These are phyloP conservation scores for Conchocele bisecta DNA, from an alignment of 2,888 invertebrate species.

Conservation along the genomic window DNA sequence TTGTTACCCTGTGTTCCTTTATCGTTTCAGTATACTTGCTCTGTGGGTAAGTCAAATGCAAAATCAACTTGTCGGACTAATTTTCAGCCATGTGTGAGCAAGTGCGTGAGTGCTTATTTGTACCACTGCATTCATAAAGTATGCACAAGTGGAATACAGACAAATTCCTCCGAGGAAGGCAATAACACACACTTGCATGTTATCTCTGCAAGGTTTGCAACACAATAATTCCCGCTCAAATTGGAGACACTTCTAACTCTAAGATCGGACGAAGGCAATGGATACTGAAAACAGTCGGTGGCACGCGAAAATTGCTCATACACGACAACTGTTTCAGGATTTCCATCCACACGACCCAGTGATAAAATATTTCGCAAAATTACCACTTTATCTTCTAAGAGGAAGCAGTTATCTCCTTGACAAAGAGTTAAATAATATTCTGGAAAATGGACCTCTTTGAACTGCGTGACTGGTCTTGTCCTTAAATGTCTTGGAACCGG, in stretches of 20 bases:
- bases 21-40: too few relatives aligned
- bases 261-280: slow-evolving; percentile 17
- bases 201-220: slow-evolving; percentile 8
- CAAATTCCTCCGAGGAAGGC: too few relatives aligned
- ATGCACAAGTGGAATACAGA: too few relatives aligned
- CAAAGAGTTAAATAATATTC: slow-evolving; percentile 8
- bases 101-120: too few relatives aligned
- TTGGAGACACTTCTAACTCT: slow-evolving; percentile 17
- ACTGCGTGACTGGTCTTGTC: too few relatives aligned
- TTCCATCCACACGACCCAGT: slow-evolving; percentile 7
- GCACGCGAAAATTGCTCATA: slow-evolving; percentile 10
- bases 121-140: too few relatives aligned
- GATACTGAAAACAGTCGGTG: background rate
- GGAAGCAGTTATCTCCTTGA: slow-evolving; percentile 34
- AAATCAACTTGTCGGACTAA: too few relatives aligned
- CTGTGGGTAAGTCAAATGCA: too few relatives aligned
- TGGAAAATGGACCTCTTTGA: slow-evolving; percentile 2
- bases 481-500: slow-evolving; percentile 22
- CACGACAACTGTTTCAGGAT: slow-evolving; percentile 4
- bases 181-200: slow-evolving; percentile 37
- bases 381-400: slow-evolving; percentile 27
- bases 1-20: too few relatives aligned
- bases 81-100: too few relatives aligned
- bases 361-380: slow-evolving; percentile 40
- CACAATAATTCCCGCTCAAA: slow-evolving; percentile 1